Evolutionary conservation across 2,888 invertebrate genomes (phyloP).

Genomic region (Euplagia quadripunctaria): DNA sequence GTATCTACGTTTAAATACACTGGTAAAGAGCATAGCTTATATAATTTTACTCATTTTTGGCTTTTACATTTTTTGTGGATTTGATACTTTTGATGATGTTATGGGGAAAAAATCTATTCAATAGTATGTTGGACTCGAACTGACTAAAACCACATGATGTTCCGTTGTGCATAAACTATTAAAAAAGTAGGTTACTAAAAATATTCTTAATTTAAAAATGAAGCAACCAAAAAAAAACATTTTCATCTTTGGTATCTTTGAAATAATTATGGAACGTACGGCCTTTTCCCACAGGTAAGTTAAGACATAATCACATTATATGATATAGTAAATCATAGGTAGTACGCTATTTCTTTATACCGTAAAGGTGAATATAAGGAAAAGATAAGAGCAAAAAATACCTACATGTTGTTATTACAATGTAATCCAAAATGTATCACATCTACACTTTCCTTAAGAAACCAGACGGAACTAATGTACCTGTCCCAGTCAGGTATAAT

Average conservation of each 20-base stretch:
- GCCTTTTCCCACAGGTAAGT: neutral
- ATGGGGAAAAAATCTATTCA: too few species aligned
- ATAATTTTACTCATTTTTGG: too few species aligned
- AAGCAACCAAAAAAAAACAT: neutral
- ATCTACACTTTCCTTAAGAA: conserved; percentile 38
- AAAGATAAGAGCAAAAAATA: conserved; percentile 11
- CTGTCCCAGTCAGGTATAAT: conserved; percentile 34
- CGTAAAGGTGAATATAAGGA: conserved; percentile 5
- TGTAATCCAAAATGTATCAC: conserved; percentile 20
- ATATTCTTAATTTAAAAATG: neutral
- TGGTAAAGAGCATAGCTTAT: too few species aligned
- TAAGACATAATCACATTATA: neutral
- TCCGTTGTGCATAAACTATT: too few species aligned
- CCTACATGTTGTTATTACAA: conserved; percentile 1
- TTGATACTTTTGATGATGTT: too few species aligned
- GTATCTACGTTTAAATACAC: too few species aligned
- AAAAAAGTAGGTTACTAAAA: too few species aligned
- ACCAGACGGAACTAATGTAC: conserved; percentile 46
- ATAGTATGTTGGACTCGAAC: too few species aligned
- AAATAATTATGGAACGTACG: neutral
- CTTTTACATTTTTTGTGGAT: too few species aligned
- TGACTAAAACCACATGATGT: too few species aligned
- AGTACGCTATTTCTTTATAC: neutral
- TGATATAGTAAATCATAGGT: neutral
- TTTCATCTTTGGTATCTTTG: too few species aligned